Evolutionary conservation across 2,113 vertebrate species (phyloP).

Genomic region (Stictonetta naevosa): DNA sequence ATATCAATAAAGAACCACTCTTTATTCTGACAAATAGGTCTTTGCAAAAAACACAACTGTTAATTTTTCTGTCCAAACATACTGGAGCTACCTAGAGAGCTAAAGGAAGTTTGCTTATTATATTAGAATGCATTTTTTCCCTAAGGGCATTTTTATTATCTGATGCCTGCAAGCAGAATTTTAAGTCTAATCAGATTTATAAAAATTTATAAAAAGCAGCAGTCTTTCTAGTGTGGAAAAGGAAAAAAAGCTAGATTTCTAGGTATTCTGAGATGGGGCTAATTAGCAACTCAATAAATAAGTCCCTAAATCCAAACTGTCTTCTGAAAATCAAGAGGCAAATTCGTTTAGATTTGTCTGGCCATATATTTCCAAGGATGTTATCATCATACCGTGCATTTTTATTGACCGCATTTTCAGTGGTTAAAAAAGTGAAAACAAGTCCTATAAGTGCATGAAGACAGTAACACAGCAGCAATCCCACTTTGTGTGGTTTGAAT

Average conservation of each 20-base stretch:
- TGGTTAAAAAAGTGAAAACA: background rate
- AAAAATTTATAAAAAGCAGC: background rate
- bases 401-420: background rate
- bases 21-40: background rate
- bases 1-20: background rate
- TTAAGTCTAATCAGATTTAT: background rate
- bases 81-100: background rate
- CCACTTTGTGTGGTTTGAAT: accelerated
- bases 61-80: background rate
- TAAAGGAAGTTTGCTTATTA: background rate
- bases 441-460: background rate
- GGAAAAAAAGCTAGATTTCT: background rate
- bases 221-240: background rate
- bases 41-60: background rate
- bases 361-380: background rate
- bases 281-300: background rate
- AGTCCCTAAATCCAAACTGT: background rate
- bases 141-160: background rate
- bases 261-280: background rate
- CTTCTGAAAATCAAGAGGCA: background rate
- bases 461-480: background rate
- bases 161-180: background rate
- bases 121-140: background rate
- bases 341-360: background rate
- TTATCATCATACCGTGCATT: background rate